Conservation (phyloP, 2,113 vertebrate species). For the Xiphorhynchus elegans region DNA sequence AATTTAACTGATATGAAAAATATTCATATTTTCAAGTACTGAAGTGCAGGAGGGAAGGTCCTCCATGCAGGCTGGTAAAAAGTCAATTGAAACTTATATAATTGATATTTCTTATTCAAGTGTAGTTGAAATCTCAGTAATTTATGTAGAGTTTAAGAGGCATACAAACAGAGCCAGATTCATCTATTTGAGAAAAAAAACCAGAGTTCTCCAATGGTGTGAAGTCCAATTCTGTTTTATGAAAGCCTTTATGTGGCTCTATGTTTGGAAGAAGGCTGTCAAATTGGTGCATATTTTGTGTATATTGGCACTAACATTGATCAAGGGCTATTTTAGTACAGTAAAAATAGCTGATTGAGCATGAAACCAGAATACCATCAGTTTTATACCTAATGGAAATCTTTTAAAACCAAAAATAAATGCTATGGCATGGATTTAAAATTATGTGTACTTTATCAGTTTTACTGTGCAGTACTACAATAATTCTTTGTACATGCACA, state of each 20-base stretch:
- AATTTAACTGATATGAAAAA: neutral
- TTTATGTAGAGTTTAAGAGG: neutral
- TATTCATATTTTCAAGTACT: neutral
- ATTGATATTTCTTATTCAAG: neutral
- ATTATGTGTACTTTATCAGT: neutral
- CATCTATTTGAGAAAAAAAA: neutral
- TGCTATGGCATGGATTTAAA: neutral
- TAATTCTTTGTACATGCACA: neutral
- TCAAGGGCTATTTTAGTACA: neutral
- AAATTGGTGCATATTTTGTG: rapidly evolving
- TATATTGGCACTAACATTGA: neutral
- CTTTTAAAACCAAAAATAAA: neutral
- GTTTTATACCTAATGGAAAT: neutral
- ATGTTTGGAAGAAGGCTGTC: neutral
- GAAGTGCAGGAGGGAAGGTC: neutral
- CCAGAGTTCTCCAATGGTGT: neutral
- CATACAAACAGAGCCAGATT: neutral
- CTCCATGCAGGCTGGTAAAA: neutral
- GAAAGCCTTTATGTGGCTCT: neutral
- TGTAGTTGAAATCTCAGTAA: neutral
- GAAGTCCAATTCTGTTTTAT: neutral
- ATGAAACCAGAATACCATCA: neutral
- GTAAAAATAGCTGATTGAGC: neutral
- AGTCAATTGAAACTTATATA: neutral
- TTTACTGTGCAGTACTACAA: neutral